These are phyloP conservation scores for Sturnus vulgaris DNA, from an alignment of 2,113 vertebrate species.

Conservation along the genomic window DNA sequence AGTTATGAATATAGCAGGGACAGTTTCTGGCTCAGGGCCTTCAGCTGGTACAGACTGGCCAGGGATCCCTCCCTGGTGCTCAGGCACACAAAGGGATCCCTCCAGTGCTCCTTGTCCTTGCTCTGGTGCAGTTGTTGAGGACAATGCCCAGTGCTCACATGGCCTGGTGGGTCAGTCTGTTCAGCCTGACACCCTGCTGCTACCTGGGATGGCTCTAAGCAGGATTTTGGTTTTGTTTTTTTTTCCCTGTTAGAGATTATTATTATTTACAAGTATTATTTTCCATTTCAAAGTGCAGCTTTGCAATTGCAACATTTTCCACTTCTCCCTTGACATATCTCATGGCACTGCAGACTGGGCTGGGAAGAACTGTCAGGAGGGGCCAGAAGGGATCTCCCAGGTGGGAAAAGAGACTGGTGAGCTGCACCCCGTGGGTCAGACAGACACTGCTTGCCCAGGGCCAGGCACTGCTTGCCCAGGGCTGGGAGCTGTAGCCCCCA, in stretches of 20 bases:
- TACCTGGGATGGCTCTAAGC: background rate
- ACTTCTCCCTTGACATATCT: background rate
- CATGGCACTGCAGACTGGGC: background rate
- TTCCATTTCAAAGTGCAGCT: slow-evolving; percentile 5
- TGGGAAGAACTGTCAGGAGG: background rate
- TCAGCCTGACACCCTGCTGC: slow-evolving; percentile 6
- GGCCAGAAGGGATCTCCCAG: background rate
- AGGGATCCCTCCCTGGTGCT: background rate
- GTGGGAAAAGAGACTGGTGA: background rate
- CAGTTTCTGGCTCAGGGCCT: background rate
- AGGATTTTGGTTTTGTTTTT: background rate
- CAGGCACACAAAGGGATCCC: background rate
- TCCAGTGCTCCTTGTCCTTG: background rate
- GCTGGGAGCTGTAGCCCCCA: background rate
- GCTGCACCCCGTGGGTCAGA: no score
- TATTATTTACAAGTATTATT: slow-evolving; percentile 18
- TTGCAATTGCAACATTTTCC: background rate
- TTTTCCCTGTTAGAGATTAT: background rate
- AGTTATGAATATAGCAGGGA: background rate
- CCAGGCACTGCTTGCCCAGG: background rate
- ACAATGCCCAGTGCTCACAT: background rate
- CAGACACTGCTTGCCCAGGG: no score
- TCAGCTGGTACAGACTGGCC: background rate
- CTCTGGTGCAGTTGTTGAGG: background rate
- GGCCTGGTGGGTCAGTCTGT: slow-evolving; percentile 15